phyloP scores from a whole-genome alignment of 2,113 vertebrate genomes.

The Andinoacara biseriatus region DNA sequence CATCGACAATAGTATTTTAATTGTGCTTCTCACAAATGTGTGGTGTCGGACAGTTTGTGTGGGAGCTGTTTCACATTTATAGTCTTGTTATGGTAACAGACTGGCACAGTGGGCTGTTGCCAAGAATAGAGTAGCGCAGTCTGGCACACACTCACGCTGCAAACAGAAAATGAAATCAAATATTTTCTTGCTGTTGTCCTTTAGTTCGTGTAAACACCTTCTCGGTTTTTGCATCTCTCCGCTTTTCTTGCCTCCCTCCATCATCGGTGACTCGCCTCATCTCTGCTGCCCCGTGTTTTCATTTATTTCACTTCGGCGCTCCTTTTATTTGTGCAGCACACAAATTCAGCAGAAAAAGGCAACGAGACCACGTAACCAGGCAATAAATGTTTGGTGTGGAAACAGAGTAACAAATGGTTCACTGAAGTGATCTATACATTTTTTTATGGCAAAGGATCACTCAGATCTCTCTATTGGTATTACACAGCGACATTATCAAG shows the following conservation, averaged over 20 bases:
- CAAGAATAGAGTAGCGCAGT: conserved; percentile 42
- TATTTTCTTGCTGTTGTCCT: not conserved
- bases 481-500: not conserved
- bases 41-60: conserved; percentile 45
- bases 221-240: not conserved
- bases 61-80: conserved; percentile 53
- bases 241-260: not conserved
- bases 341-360: not conserved
- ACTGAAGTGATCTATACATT: not conserved
- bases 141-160: conserved; percentile 15
- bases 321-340: not conserved
- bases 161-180: conserved; percentile 12
- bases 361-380: not conserved
- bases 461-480: not conserved
- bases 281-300: not conserved
- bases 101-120: conserved; percentile 25
- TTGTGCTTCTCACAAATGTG: conserved; percentile 10
- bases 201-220: not conserved
- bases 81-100: conserved; percentile 54
- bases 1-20: conserved; percentile 6
- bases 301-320: not conserved
- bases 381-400: not conserved
- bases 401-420: not conserved
- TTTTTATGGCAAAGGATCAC: not conserved
- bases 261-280: conserved; percentile 5